Percentiles rank a stretch among this genome's conserved stretches.
phyloP scores from a whole-genome alignment of 2,888 invertebrate genomes.

The Erebia aethiops region DNA sequence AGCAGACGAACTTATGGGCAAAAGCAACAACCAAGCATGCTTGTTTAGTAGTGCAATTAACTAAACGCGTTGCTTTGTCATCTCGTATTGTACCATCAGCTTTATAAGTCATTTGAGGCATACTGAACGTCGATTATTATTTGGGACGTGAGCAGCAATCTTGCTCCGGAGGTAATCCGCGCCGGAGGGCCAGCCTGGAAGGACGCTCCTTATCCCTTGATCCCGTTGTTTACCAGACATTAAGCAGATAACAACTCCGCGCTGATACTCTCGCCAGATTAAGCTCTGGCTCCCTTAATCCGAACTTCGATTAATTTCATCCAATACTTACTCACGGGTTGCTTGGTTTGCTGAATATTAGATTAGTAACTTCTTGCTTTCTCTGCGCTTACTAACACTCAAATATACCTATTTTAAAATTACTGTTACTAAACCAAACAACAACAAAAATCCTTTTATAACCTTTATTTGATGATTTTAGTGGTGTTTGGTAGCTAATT shows the following conservation, averaged over 20 bases:
- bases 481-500: too few species aligned
- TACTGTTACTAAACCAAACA: too few species aligned
- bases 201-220: conserved; percentile 82
- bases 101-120: conserved; percentile 36
- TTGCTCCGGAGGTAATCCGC: conserved; percentile 72
- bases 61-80: not conserved
- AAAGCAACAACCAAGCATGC: too few species aligned
- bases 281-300: conserved; percentile 77
- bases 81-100: not conserved
- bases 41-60: too few species aligned
- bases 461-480: too few species aligned
- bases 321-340: conserved; percentile 75
- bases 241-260: conserved; percentile 84
- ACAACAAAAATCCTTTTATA: too few species aligned
- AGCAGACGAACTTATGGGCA: too few species aligned
- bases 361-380: conserved; percentile 21
- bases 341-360: conserved; percentile 47
- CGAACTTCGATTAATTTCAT: conserved; percentile 82
- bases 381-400: not conserved
- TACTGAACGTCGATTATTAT: conserved; percentile 46
- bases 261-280: conserved; percentile 80
- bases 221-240: conserved; percentile 84
- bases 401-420: not conserved
- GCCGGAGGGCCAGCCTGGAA: conserved; percentile 80
- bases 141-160: conserved; percentile 69